Conservation (phyloP, 1,140 invertebrate genomes). For the Aphaenogaster floridana region DNA sequence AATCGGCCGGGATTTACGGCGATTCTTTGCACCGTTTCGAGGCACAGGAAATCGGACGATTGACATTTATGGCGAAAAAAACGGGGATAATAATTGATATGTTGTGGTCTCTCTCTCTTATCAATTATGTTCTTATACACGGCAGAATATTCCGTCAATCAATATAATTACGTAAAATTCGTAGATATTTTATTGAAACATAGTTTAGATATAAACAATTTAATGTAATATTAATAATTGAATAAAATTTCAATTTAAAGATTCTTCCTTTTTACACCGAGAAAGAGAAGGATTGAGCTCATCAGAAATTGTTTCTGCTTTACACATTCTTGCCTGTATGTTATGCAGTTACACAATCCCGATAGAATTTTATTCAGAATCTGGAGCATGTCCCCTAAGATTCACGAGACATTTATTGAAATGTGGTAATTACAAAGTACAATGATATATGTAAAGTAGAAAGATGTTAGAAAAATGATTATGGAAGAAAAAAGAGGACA, state of each 20-base stretch:
- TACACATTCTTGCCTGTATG: neutral
- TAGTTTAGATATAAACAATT: neutral
- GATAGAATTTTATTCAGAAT: neutral
- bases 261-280: neutral
- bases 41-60: neutral
- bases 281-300: neutral
- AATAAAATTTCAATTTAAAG: neutral
- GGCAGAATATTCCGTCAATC: neutral
- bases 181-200: neutral
- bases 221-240: neutral
- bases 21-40: conserved; percentile 5
- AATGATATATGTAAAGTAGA: neutral
- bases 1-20: conserved; percentile 10
- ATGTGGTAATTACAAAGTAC: conserved; percentile 5
- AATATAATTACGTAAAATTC: neutral
- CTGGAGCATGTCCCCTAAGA: neutral
- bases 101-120: neutral
- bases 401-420: conserved; percentile 5
- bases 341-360: neutral
- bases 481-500: neutral
- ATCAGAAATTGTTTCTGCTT: neutral
- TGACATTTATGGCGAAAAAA: neutral
- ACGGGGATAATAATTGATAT: neutral
- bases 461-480: conserved; percentile 4
- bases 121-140: neutral